Conservation (phyloP, 2,113 vertebrate species). For the Sander vitreus region DNA sequence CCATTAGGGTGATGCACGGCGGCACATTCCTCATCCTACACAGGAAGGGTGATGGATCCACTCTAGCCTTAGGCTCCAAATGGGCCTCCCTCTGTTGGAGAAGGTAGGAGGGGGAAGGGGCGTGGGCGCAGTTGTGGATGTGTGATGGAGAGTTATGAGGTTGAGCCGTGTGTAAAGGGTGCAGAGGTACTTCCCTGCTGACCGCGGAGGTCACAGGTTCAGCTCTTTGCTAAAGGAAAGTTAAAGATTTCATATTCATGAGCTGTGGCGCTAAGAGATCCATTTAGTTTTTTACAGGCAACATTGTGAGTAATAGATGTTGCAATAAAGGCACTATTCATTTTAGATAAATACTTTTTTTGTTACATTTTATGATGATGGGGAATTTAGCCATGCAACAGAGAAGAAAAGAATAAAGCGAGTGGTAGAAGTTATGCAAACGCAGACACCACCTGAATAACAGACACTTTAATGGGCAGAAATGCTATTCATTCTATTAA, state of each 20-base stretch:
- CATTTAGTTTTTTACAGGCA: background rate
- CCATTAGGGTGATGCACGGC: constrained; percentile 79
- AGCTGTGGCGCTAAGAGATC: background rate
- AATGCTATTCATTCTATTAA: constrained; percentile 4
- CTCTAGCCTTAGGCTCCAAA: constrained; percentile 44
- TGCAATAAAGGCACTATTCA: constrained; percentile 16
- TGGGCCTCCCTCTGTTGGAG: constrained; percentile 40
- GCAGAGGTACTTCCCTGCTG: constrained; percentile 23
- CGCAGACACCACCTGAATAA: constrained; percentile 14
- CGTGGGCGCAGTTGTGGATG: constrained; percentile 14
- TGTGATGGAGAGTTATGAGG: constrained; percentile 69
- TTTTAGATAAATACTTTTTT: constrained; percentile 30
- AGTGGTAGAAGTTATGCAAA: constrained; percentile 14
- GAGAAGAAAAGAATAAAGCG: background rate
- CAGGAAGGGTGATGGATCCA: constrained; percentile 63
- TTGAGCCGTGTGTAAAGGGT: constrained; percentile 31
- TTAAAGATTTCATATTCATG: constrained; percentile 48
- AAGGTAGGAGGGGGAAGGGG: background rate
- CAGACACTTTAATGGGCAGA: constrained; percentile 38
- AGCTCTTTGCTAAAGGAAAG: constrained; percentile 25
- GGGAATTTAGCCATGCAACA: constrained; percentile 23
- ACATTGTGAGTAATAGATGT: constrained; percentile 25
- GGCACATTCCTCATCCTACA: constrained; percentile 73
- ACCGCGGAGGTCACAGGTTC: constrained; percentile 34
- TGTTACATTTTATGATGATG: constrained; percentile 21